phyloP scores from a whole-genome alignment of 1,140 invertebrate species.

The Anoplolepis gracilipes region DNA sequence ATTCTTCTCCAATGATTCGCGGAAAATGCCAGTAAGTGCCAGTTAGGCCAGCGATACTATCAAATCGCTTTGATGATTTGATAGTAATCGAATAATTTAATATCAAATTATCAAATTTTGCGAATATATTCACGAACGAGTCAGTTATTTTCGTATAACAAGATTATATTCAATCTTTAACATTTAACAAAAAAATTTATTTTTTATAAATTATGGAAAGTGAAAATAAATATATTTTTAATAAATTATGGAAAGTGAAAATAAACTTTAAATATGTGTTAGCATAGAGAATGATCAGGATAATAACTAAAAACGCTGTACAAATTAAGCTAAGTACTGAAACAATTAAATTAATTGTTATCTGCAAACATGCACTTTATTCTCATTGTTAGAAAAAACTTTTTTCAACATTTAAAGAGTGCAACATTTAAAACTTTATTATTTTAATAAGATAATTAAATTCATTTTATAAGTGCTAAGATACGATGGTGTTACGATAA shows the following conservation, averaged over 20 bases:
- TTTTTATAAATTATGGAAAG: too few species aligned
- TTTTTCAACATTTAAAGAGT: not conserved
- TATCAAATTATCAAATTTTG: not conserved
- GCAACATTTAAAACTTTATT: not conserved
- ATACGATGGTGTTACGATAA: not conserved
- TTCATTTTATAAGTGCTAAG: not conserved
- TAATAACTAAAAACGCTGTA: too few species aligned
- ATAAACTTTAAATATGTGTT: too few species aligned
- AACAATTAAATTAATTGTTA: not conserved
- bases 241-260: too few species aligned
- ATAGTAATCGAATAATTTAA: slow-evolving; percentile 9
- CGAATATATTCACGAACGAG: not conserved
- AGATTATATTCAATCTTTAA: too few species aligned
- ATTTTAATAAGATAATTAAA: not conserved
- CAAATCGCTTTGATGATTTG: not conserved
- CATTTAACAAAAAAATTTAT: too few species aligned
- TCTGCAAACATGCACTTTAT: not conserved
- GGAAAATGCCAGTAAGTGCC: slow-evolving; percentile 43
- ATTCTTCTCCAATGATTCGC: slow-evolving; percentile 45
- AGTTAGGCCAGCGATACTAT: slow-evolving; percentile 11
- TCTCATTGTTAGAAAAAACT: not conserved
- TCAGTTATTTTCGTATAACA: too few species aligned
- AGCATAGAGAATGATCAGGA: too few species aligned
- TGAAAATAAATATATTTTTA: too few species aligned
- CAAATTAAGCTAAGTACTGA: too few species aligned